phyloP scores from a whole-genome alignment of 2,888 invertebrate genomes.

The Prosopocoilus inquinatus region DNA sequence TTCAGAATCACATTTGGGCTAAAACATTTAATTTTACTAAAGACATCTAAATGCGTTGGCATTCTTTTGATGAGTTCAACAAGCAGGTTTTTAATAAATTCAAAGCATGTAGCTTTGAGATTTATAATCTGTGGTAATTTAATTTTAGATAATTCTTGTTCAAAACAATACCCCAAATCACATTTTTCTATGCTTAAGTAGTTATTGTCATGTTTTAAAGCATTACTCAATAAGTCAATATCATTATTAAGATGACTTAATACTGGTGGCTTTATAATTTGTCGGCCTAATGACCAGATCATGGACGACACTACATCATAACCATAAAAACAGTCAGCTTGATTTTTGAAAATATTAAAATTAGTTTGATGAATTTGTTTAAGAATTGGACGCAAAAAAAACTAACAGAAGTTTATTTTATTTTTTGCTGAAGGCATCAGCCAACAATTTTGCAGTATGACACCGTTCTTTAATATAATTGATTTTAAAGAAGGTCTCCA shows the following conservation, averaged over 20 bases:
- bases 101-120: no score
- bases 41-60: neutral
- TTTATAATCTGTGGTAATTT: neutral
- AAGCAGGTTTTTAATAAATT: neutral
- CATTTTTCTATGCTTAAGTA: neutral
- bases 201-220: no score
- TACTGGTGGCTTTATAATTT: constrained; percentile 1
- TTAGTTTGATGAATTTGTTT: constrained; percentile 3
- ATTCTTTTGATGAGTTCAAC: neutral
- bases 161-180: no score
- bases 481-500: constrained; percentile 5
- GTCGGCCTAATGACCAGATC: neutral
- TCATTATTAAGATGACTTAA: neutral
- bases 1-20: neutral
- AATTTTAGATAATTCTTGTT: no score
- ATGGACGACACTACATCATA: neutral
- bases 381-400: constrained; percentile 9
- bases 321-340: constrained; percentile 2
- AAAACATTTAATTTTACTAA: neutral
- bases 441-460: constrained; percentile 7
- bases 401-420: constrained; percentile 3
- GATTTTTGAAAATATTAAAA: neutral
- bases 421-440: neutral
- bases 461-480: constrained; percentile 9
- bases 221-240: constrained; percentile 1